These are phyloP conservation scores for Pogonognathellus flavescens DNA, from an alignment of 1,140 invertebrate genomes.

Conservation along the genomic window DNA sequence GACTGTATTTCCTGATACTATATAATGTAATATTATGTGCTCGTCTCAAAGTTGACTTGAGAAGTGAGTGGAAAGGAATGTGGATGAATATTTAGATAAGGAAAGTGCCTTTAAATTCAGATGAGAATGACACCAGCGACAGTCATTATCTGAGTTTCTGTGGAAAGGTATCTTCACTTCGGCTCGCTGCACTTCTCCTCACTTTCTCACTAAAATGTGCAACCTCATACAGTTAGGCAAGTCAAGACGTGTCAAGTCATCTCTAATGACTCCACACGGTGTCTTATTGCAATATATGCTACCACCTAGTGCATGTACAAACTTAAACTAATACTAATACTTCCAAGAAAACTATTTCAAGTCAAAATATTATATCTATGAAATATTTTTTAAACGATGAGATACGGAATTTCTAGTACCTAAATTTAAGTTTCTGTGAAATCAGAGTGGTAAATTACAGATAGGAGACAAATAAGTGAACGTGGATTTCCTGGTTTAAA, in stretches of 20 bases:
- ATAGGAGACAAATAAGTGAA: too few species aligned
- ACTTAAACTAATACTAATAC: too few species aligned
- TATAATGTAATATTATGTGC: neutral
- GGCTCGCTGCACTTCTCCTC: neutral
- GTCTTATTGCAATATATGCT: neutral
- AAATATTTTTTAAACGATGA: too few species aligned
- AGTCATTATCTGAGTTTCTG: constrained; percentile 46
- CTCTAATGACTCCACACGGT: constrained; percentile 10
- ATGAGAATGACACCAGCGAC: constrained; percentile 45
- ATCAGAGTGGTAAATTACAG: too few species aligned
- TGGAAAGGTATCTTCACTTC: constrained; percentile 42
- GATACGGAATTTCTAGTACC: too few species aligned
- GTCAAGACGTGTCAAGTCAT: constrained; percentile 4
- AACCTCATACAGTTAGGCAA: neutral
- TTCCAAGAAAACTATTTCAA: too few species aligned
- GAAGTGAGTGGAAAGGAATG: constrained; percentile 49
- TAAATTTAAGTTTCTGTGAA: too few species aligned
- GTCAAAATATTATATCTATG: too few species aligned
- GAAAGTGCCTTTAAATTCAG: constrained; percentile 46
- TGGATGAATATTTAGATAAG: constrained; percentile 49
- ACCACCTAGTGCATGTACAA: too few species aligned
- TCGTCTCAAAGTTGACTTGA: constrained; percentile 5
- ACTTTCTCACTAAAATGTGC: neutral
- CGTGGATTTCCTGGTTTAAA: too few species aligned
- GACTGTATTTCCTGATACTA: neutral